Conservation (phyloP, 2,797 vertebrate genomes). For the Sebastes hubbsi region DNA sequence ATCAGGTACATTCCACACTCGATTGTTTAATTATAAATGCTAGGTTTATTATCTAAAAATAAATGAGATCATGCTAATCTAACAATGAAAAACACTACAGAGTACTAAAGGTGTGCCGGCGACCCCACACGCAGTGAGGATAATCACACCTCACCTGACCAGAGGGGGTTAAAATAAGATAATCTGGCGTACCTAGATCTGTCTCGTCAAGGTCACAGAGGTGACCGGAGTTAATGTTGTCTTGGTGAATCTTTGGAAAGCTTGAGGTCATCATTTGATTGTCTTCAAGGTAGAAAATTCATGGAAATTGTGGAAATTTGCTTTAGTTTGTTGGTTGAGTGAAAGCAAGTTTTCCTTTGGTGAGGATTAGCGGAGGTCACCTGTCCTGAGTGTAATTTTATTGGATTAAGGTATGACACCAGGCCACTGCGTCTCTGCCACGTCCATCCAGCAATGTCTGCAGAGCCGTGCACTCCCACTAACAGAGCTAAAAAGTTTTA, state of each 20-base stretch:
- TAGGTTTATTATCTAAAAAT: not conserved
- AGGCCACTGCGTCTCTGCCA: not conserved
- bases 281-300: not conserved
- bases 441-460: not conserved
- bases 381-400: constrained; percentile 11
- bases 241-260: not conserved
- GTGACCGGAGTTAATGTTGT: not conserved
- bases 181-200: not conserved
- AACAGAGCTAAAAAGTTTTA: not conserved
- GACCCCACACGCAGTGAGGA: not conserved
- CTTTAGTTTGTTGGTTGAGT: not conserved
- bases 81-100: not conserved
- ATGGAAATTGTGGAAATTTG: constrained; percentile 6
- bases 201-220: not conserved
- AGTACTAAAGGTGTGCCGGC: not conserved
- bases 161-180: not conserved
- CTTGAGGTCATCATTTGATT: not conserved
- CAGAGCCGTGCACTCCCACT: not conserved
- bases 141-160: not conserved
- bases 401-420: not conserved
- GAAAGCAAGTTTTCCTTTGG: not conserved
- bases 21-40: not conserved
- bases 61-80: not conserved
- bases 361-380: not conserved
- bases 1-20: not conserved